Evolutionary conservation across 2,797 vertebrate species (phyloP).

Genomic region (Sphaeramia orbicularis): DNA sequence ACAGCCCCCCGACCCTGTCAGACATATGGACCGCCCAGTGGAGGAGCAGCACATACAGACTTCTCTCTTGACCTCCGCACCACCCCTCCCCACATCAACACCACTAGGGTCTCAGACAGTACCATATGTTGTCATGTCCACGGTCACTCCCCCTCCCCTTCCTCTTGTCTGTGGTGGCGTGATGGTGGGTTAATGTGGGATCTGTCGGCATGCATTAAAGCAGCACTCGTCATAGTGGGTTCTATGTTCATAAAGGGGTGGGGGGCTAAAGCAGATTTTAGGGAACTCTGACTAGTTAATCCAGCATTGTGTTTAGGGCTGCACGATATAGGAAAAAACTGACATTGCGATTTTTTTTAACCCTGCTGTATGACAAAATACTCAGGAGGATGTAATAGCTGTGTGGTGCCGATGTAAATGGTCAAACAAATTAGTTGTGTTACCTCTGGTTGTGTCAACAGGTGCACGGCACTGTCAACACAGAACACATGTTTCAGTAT

Average conservation of each 20-base stretch:
- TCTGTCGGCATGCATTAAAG: conserved; percentile 65
- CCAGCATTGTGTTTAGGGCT: no score
- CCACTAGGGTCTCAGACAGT: conserved; percentile 59
- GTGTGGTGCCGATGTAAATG: no score
- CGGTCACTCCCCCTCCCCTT: conserved; percentile 23
- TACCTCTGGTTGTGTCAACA: no score
- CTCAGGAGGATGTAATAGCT: no score
- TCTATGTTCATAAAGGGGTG: background rate
- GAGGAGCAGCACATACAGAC: conserved; percentile 50
- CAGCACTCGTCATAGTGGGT: conserved; percentile 12
- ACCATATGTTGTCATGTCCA: conserved; percentile 76
- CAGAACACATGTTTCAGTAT: no score
- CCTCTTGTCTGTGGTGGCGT: conserved; percentile 16
- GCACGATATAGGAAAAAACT: no score
- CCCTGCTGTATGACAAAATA: no score
- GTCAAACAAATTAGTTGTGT: no score
- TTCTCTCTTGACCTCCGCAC: background rate
- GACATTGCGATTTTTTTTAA: no score
- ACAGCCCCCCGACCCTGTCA: conserved; percentile 18
- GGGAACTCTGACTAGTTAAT: no score
- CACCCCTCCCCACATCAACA: background rate
- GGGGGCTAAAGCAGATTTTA: background rate
- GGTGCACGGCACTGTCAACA: no score
- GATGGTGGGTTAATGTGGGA: conserved; percentile 22
- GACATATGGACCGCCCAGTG: conserved; percentile 75